Evolutionary conservation across 2,888 invertebrate species (phyloP).

Genomic region (Acleris literana): DNA sequence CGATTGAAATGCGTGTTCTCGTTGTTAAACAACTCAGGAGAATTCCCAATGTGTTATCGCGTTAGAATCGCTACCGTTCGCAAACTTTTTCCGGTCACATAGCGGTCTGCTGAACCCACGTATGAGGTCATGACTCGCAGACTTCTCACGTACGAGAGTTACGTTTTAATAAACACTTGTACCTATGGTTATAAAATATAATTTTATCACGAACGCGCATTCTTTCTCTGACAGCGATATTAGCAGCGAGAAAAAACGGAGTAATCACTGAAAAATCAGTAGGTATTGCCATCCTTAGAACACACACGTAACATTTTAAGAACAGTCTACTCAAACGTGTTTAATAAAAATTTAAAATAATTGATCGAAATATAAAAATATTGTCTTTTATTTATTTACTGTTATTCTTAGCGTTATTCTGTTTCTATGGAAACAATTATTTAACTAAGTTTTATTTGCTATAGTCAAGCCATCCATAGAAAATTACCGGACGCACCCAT

Average conservation of each 20-base stretch:
- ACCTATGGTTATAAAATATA: constrained; percentile 5
- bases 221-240: too few relatives aligned
- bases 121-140: constrained; percentile 57
- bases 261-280: neutral
- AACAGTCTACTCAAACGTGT: constrained; percentile 11
- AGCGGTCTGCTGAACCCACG: constrained; percentile 66
- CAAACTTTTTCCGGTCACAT: constrained; percentile 67
- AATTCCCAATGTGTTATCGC: neutral
- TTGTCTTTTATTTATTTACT: too few relatives aligned
- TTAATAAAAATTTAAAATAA: too few relatives aligned
- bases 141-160: constrained; percentile 30
- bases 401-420: too few relatives aligned
- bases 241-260: constrained; percentile 8
- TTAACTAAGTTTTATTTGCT: too few relatives aligned
- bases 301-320: neutral
- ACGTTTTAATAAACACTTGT: constrained; percentile 8
- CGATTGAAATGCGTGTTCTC: too few relatives aligned
- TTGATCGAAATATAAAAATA: too few relatives aligned
- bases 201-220: too few relatives aligned
- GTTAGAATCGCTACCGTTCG: constrained; percentile 30
- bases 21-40: too few relatives aligned
- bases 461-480: too few relatives aligned
- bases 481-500: neutral
- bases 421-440: too few relatives aligned
- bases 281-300: too few relatives aligned